phyloP scores from a whole-genome alignment of 2,797 vertebrate species.

The Momotus momota region DNA sequence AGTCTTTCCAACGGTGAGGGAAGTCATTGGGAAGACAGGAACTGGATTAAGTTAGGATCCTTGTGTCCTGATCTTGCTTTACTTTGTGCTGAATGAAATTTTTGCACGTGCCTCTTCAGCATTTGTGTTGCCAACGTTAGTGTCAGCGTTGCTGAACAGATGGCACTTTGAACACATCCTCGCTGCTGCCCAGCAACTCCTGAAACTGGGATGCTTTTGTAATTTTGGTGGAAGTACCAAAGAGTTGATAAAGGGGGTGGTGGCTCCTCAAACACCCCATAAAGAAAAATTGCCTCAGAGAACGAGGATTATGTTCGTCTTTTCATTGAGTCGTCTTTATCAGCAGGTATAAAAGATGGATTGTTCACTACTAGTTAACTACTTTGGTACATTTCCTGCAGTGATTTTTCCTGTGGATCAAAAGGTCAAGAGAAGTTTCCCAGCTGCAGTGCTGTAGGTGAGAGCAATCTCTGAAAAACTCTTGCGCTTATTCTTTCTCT shows the following conservation, averaged over 20 bases:
- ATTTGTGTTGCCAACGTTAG: neutral
- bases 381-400: neutral
- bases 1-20: constrained; percentile 4
- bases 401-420: neutral
- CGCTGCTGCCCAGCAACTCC: neutral
- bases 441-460: neutral
- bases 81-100: neutral
- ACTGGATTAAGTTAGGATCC: neutral
- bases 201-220: neutral
- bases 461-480: neutral
- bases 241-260: neutral
- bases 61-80: neutral
- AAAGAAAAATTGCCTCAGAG: neutral
- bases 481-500: neutral
- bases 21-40: constrained; percentile 20
- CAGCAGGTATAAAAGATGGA: neutral
- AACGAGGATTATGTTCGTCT: neutral
- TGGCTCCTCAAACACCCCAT: neutral
- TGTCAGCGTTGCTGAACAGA: fast-evolving
- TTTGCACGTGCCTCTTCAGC: neutral
- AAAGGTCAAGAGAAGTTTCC: neutral
- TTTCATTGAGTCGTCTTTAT: neutral
- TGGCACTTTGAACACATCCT: neutral
- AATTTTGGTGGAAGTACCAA: neutral
- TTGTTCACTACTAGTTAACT: neutral